These are phyloP conservation scores for Leptodactylus fuscus DNA, from an alignment of 2,113 vertebrate species.

Conservation along the genomic window DNA sequence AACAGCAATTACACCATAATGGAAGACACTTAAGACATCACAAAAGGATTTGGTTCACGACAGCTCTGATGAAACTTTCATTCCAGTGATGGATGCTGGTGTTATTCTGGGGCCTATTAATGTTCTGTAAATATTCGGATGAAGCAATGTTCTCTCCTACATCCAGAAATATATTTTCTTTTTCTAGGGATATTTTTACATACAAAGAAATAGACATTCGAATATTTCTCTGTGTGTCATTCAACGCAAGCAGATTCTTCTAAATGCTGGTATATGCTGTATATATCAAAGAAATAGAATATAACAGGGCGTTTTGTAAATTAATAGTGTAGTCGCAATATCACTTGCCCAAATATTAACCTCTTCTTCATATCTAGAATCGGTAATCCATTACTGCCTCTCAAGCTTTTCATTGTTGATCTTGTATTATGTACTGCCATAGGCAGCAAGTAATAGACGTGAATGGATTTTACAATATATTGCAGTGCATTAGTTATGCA, in stretches of 20 bases:
- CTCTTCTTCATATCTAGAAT: too few relatives aligned
- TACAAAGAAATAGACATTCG: background rate
- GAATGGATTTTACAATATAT: too few relatives aligned
- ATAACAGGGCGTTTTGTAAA: too few relatives aligned
- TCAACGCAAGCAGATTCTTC: background rate
- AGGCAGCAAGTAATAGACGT: too few relatives aligned
- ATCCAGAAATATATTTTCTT: slow-evolving; percentile 29
- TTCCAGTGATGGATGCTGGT: slow-evolving; percentile 41
- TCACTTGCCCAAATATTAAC: too few relatives aligned
- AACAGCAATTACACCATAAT: slow-evolving; percentile 50
- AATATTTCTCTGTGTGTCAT: background rate
- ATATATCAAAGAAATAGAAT: background rate
- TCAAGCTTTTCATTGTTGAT: too few relatives aligned
- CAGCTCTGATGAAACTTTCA: slow-evolving; percentile 30
- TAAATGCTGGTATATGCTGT: background rate
- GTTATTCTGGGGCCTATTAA: slow-evolving; percentile 24
- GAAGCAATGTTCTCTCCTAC: background rate
- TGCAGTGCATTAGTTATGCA: too few relatives aligned
- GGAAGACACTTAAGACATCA: slow-evolving; percentile 47
- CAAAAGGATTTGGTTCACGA: slow-evolving; percentile 41
- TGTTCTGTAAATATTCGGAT: slow-evolving; percentile 31
- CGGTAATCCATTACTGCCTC: too few relatives aligned
- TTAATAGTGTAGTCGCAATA: too few relatives aligned
- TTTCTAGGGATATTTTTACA: slow-evolving; percentile 19
- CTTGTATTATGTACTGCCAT: too few relatives aligned